Evolutionary conservation across 2,888 invertebrate species (phyloP).

Genomic region (Peribatodes rhomboidaria): DNA sequence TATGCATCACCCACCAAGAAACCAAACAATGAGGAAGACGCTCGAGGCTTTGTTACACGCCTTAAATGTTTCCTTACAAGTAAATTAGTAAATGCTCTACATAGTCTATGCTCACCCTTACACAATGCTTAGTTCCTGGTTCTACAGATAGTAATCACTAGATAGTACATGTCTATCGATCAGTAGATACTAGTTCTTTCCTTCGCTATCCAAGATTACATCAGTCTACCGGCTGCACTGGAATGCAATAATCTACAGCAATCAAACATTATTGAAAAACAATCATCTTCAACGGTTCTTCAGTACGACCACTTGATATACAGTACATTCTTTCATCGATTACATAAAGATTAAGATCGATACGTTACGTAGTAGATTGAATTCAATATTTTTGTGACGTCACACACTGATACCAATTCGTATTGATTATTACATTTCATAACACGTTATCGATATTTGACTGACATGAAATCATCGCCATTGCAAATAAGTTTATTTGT

Average conservation of each 20-base stretch:
- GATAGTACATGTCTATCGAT: neutral
- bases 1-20: no score
- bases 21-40: no score
- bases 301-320: conserved; percentile 59
- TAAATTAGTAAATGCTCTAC: no score
- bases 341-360: conserved; percentile 57
- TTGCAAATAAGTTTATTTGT: conserved; percentile 24
- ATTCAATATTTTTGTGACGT: conserved; percentile 43
- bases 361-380: conserved; percentile 52
- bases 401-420: conserved; percentile 36
- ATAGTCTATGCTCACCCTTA: no score
- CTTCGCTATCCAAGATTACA: conserved; percentile 20
- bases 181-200: neutral
- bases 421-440: conserved; percentile 30
- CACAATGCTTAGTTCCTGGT: no score
- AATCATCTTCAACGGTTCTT: conserved; percentile 53
- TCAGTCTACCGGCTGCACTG: conserved; percentile 23
- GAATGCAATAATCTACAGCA: conserved; percentile 56
- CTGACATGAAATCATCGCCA: conserved; percentile 23
- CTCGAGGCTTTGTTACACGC: no score
- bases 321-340: conserved; percentile 70
- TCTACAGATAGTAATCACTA: neutral
- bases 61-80: no score
- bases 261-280: conserved; percentile 44
- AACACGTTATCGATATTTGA: conserved; percentile 14